These are phyloP conservation scores for Eulimnadia texana DNA, from an alignment of 1,140 invertebrate species.

Conservation along the genomic window DNA sequence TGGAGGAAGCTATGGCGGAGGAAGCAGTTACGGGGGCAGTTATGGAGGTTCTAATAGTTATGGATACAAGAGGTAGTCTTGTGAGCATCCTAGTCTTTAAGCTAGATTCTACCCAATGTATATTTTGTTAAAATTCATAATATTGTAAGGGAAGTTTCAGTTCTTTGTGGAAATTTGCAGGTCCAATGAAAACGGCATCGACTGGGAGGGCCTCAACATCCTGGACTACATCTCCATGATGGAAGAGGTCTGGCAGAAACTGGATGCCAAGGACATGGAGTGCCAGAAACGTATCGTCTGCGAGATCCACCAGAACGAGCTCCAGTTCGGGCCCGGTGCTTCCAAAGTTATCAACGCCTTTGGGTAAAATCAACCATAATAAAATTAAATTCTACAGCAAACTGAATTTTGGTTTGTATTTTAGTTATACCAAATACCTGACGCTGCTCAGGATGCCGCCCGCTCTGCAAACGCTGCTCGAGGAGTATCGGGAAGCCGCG, in stretches of 20 bases:
- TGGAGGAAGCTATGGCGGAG: background rate
- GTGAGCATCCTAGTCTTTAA: background rate
- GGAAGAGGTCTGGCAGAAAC: conserved; percentile 24
- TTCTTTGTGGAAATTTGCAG: conserved; percentile 13
- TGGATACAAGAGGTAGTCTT: background rate
- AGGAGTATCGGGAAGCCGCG: conserved; percentile 24
- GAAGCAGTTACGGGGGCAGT: background rate
- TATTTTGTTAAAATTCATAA: background rate
- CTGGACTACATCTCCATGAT: conserved; percentile 25
- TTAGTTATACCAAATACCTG: conserved; percentile 24
- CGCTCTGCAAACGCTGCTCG: conserved; percentile 20
- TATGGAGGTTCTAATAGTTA: background rate
- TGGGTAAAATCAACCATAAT: conserved; percentile 19
- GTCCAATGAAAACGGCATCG: conserved; percentile 19
- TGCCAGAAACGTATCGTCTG: conserved; percentile 24
- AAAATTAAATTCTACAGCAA: background rate
- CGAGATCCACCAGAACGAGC: conserved; percentile 23
- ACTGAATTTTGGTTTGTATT: background rate
- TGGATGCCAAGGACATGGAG: conserved; percentile 22
- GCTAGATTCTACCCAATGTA: background rate
- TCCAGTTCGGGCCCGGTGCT: conserved; percentile 20
- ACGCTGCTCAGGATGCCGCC: conserved; percentile 22
- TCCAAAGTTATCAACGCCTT: conserved; percentile 20
- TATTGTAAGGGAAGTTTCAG: too few species aligned
- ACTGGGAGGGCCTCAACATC: conserved; percentile 22